Conservation (phyloP, 2,797 vertebrate species). For the Staurois parvus region DNA sequence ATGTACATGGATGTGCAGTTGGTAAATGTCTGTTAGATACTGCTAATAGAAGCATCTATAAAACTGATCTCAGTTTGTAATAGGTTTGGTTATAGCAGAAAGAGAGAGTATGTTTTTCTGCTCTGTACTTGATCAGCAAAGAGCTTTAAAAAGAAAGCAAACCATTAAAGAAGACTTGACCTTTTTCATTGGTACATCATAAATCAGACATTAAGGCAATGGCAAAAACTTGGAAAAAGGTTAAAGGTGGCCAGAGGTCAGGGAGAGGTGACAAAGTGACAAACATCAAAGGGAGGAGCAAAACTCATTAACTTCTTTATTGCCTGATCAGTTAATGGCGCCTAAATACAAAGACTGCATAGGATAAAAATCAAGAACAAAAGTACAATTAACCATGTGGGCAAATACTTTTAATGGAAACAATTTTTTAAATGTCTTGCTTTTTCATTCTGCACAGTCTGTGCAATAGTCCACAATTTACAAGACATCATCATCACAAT, state of each 20-base stretch:
- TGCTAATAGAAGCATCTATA: too few species aligned
- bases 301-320: slow-evolving; percentile 38
- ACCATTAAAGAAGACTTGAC: slow-evolving; percentile 82
- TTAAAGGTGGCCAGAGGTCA: slow-evolving; percentile 82
- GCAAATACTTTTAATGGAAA: too few species aligned
- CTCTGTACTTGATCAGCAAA: slow-evolving; percentile 74
- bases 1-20: too few species aligned
- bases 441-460: too few species aligned
- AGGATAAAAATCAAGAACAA: neutral
- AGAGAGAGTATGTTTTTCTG: slow-evolving; percentile 73
- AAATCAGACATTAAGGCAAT: slow-evolving; percentile 84
- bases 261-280: slow-evolving; percentile 79
- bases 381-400: neutral
- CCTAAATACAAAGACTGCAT: neutral
- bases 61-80: neutral
- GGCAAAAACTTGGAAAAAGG: slow-evolving; percentile 80
- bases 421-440: too few species aligned
- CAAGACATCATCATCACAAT: too few species aligned
- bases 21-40: too few species aligned
- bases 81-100: slow-evolving; percentile 43
- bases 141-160: slow-evolving; percentile 80
- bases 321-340: slow-evolving; percentile 19
- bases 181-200: slow-evolving; percentile 76
- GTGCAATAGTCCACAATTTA: too few species aligned
- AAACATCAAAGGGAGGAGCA: slow-evolving; percentile 70